phyloP scores from a whole-genome alignment of 2,113 vertebrate genomes.

The Panthera tigris region DNA sequence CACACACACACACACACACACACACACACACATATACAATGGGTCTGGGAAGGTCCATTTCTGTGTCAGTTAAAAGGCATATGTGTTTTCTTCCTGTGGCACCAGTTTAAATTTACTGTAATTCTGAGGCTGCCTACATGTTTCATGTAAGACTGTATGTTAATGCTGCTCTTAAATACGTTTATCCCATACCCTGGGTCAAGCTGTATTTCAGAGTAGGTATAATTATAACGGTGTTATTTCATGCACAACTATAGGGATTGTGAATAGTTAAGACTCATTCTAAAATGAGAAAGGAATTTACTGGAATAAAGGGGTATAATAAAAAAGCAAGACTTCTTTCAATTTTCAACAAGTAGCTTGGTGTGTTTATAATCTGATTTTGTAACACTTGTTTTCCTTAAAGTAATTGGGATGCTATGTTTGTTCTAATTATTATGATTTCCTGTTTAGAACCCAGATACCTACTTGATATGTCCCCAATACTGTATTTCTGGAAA shows the following conservation, averaged over 20 bases:
- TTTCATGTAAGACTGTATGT: neutral
- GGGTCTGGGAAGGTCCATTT: neutral
- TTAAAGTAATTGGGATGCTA: conserved; percentile 60
- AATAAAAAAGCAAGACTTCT: conserved; percentile 56
- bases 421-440: conserved; percentile 55
- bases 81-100: neutral
- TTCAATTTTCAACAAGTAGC: neutral
- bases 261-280: neutral
- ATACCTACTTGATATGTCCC: conserved; percentile 54
- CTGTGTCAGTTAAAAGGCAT: neutral
- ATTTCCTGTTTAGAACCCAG: conserved; percentile 67
- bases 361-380: conserved; percentile 56
- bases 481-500: conserved; percentile 70
- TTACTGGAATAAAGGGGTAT: neutral
- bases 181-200: neutral
- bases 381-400: conserved; percentile 52
- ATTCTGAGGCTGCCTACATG: neutral
- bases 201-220: neutral
- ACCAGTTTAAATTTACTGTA: neutral
- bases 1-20: too few relatives aligned
- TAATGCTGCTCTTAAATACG: neutral
- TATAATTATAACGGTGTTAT: neutral
- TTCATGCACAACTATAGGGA: neutral
- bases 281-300: conserved; percentile 16
- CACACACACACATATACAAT: too few relatives aligned